Conservation (phyloP, 2,797 vertebrate species). For the Sebastes taczanowskii region DNA sequence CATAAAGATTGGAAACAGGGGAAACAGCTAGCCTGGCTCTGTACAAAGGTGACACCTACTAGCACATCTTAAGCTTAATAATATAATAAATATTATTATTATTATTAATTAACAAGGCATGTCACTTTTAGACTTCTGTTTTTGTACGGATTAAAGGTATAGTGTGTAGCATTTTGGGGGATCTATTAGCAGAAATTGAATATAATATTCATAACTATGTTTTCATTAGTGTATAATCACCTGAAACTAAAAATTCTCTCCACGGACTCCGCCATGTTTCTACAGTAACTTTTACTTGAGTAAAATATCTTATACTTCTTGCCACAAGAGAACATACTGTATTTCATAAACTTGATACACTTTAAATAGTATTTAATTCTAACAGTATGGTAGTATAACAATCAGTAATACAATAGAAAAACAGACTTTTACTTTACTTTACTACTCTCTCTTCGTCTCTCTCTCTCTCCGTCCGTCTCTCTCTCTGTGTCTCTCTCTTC, state of each 20-base stretch:
- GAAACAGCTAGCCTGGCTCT: not conserved
- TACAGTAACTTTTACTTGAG: no score
- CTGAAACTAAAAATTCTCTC: no score
- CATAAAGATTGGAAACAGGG: not conserved
- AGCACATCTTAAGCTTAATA: not conserved
- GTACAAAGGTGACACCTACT: not conserved
- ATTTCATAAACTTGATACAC: not conserved
- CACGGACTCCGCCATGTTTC: no score
- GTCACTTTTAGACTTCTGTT: not conserved
- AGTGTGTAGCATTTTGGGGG: no score
- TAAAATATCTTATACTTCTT: not conserved
- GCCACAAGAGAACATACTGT: not conserved
- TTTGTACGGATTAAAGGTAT: not conserved
- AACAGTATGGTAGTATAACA: not conserved
- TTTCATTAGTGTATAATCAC: no score
- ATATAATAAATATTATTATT: not conserved
- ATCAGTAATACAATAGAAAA: not conserved
- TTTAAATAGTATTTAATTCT: no score
- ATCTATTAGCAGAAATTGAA: no score
- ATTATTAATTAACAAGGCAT: not conserved
- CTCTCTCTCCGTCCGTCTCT: slow-evolving; percentile 4
- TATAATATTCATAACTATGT: no score
- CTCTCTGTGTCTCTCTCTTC: slow-evolving; percentile 17
- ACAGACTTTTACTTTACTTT: not conserved
- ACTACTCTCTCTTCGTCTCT: not conserved